Conservation (phyloP, 1,140 invertebrate species). For the Drosophila erecta region DNA sequence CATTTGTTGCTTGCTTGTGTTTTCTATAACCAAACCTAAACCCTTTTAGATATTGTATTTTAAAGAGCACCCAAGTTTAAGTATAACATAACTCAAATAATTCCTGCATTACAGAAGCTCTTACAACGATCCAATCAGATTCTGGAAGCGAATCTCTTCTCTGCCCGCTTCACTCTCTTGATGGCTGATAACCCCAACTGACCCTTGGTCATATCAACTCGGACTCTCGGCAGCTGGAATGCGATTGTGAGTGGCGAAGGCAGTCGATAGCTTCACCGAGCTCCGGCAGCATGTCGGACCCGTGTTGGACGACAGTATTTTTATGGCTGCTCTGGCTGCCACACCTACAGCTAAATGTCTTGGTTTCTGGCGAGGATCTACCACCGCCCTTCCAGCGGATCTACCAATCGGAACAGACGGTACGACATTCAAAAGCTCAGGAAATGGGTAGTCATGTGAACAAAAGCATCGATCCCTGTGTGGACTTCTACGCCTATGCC, state of each 20-base stretch:
- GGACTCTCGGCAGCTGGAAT: not conserved
- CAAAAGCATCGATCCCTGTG: constrained; percentile 90
- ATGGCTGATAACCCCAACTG: constrained; percentile 17
- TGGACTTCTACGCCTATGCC: constrained; percentile 92
- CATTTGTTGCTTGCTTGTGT: constrained; percentile 4
- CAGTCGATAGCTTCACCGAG: constrained; percentile 42
- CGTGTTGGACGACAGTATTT: constrained; percentile 3
- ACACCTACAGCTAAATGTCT: not conserved
- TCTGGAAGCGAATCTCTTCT: not conserved
- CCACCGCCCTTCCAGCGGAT: constrained; percentile 63
- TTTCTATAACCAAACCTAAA: not conserved
- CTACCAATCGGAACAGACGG: constrained; percentile 82
- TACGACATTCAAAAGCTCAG: constrained; percentile 84
- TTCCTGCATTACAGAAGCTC: constrained; percentile 1
- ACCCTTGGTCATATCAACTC: constrained; percentile 41
- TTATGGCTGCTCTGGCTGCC: constrained; percentile 12
- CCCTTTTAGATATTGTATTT: too few relatives aligned
- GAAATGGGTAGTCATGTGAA: constrained; percentile 92
- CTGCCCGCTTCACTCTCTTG: not conserved
- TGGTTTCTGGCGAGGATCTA: not conserved
- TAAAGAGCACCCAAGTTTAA: not conserved
- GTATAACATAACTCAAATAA: not conserved
- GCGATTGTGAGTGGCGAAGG: constrained; percentile 4
- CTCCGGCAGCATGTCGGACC: constrained; percentile 59
- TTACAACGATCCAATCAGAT: not conserved